Base-by-base conservation (phyloP, 2,113 vertebrate genomes). In the Hippocampus mohnikei region DNA sequence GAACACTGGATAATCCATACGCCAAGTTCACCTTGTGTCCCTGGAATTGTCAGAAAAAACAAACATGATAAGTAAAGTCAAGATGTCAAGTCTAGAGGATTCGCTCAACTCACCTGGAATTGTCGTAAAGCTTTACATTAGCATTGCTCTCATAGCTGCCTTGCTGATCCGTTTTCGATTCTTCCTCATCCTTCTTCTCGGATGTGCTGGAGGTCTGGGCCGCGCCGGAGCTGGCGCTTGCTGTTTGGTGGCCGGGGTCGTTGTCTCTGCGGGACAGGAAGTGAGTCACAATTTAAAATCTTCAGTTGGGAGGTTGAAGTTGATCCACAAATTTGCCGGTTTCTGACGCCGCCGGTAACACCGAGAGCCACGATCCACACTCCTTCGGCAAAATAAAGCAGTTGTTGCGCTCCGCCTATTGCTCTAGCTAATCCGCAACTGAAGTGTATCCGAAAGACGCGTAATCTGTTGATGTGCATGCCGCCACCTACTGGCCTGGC, bases 131-230 rank as follows among this genome's bases (percentile, higher is more conserved):
- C 10, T 60, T 74, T 91, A 93, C 92, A 93, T 92, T 12, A 93
- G 89, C 88, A 92, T 91, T 1, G 91, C 92, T 82, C 92, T 92
- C 91, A 93, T 92, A 0, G 91, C 91, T 63, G 91, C 89, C 76
- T 93, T 93, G 88, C 91, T 93, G 73, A 93, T 92, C 40, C 88
- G 83, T 81, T 88, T 91, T 52, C 91, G 88, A 62, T 90, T 89
- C 76, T 91, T 93, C 81, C 86, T 92, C 76, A 80, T 81, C 72
- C 70, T 88, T 73, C 69, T 91, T 71, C 42, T 86, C 1, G 88
- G 83, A 9, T 69, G 87, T 53, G 71, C 69, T 1, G 75, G 86
- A 11, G 75, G 76, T 67, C 83, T 75, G 72, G 76, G 80, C 21
- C 63, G 78, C 1, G 66, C 56, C 27, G 85, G 67, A 68, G 73